Evolutionary conservation across 2,113 vertebrate species (phyloP).

Genomic region (Morphnarchus princeps): DNA sequence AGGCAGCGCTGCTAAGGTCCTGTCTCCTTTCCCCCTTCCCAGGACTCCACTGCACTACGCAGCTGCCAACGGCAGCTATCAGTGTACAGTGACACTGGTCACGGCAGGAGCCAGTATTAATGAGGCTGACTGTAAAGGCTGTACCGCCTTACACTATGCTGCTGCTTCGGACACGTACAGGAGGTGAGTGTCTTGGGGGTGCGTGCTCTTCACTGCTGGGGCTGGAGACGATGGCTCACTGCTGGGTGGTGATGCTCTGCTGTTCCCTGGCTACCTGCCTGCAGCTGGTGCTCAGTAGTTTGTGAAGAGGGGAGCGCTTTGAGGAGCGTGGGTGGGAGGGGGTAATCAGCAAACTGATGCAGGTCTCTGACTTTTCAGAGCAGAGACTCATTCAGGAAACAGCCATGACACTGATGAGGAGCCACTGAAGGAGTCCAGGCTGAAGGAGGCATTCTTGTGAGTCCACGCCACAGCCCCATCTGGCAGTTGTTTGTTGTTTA

Average conservation of each 20-base stretch:
- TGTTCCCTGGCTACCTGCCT: neutral
- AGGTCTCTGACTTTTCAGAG: slow-evolving; percentile 55
- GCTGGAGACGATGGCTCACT: neutral
- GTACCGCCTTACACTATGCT: slow-evolving; percentile 90
- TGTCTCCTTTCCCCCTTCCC: neutral
- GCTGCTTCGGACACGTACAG: slow-evolving; percentile 90
- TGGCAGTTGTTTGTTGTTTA: neutral
- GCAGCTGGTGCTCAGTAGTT: neutral
- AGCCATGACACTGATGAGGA: slow-evolving; percentile 76
- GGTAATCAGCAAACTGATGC: neutral
- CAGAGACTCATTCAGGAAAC: slow-evolving; percentile 75
- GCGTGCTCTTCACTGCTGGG: too few relatives aligned
- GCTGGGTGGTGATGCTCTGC: neutral
- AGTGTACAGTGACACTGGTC: slow-evolving; percentile 86
- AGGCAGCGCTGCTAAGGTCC: neutral
- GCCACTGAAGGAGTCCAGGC: slow-evolving; percentile 77
- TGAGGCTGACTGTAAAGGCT: slow-evolving; percentile 87
- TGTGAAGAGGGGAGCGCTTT: neutral
- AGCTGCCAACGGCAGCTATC: slow-evolving; percentile 89
- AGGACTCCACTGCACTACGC: slow-evolving; percentile 95
- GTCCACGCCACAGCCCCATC: neutral
- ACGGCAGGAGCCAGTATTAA: slow-evolving; percentile 86
- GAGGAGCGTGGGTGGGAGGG: neutral
- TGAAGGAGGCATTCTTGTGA: slow-evolving; percentile 92
- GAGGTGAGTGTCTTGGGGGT: slow-evolving; percentile 62